Percentiles rank a stretch among this genome's conserved stretches.
Conservation (phyloP, 2,888 invertebrate genomes). For the Drosophila greeni region DNA sequence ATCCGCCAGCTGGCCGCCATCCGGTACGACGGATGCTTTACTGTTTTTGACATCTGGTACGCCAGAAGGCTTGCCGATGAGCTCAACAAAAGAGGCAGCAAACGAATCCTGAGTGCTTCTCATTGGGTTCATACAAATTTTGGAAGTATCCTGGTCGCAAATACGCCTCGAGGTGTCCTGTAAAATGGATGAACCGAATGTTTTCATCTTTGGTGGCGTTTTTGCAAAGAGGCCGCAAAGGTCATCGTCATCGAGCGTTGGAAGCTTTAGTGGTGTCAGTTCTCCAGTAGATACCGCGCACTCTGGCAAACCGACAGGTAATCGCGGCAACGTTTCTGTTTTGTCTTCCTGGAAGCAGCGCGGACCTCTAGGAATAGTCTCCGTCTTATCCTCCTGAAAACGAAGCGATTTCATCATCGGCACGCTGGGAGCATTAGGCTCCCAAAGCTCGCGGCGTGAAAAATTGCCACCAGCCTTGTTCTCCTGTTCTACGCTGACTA, state of each 20-base stretch:
- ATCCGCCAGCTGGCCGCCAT: constrained; percentile 39
- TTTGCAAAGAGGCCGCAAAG: constrained; percentile 67
- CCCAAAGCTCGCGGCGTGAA: constrained; percentile 68
- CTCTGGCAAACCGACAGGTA: constrained; percentile 35
- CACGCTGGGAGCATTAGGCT: constrained; percentile 63
- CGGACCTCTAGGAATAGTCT: constrained; percentile 68
- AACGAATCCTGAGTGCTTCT: constrained; percentile 15
- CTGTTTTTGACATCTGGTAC: constrained; percentile 15
- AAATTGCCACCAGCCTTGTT: constrained; percentile 64
- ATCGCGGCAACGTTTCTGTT: constrained; percentile 73
- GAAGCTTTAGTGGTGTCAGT: constrained; percentile 31
- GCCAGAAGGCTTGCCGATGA: constrained; percentile 3
- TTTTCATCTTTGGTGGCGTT: constrained; percentile 61
- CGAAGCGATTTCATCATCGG: constrained; percentile 61
- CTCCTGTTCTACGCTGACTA: constrained; percentile 67
- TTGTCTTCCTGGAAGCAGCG: constrained; percentile 72
- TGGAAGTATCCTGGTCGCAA: constrained; percentile 58
- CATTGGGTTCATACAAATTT: constrained; percentile 35
- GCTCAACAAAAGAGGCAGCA: constrained; percentile 24
- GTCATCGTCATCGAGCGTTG: constrained; percentile 53
- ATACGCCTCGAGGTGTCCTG: constrained; percentile 46
- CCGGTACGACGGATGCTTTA: constrained; percentile 11
- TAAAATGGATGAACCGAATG: constrained; percentile 39
- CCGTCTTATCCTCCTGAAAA: constrained; percentile 76
- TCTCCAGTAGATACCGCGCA: constrained; percentile 14